phyloP scores from a whole-genome alignment of 2,797 vertebrate genomes.

The Gymnopithys bicolor region DNA sequence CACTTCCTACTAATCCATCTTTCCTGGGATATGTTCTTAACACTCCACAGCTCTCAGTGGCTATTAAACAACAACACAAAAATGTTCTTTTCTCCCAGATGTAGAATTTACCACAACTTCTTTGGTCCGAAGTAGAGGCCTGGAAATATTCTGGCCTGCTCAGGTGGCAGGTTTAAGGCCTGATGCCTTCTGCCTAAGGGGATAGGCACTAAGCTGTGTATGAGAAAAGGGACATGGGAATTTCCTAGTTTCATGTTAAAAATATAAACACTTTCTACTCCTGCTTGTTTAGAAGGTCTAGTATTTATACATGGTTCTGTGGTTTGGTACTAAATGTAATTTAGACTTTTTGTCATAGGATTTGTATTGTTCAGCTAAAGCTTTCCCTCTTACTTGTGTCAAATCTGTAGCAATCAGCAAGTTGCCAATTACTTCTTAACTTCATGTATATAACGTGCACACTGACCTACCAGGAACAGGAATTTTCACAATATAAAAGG shows the following conservation, averaged over 20 bases:
- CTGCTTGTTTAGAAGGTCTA: not conserved
- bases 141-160: not conserved
- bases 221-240: not conserved
- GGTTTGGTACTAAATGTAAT: not conserved
- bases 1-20: slow-evolving; percentile 66
- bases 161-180: not conserved
- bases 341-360: not conserved
- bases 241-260: not conserved
- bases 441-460: accelerated
- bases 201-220: not conserved
- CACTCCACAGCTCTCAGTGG: slow-evolving; percentile 34
- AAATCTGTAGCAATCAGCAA: not conserved
- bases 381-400: not conserved
- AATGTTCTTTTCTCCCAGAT: slow-evolving; percentile 30
- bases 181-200: not conserved
- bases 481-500: not conserved
- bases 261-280: not conserved
- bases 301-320: not conserved
- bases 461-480: not conserved
- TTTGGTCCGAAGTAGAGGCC: not conserved
- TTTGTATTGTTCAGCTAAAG: not conserved
- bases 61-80: slow-evolving; percentile 65
- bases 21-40: slow-evolving; percentile 57
- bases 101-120: slow-evolving; percentile 14
- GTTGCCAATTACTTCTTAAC: not conserved